Percentiles rank a stretch among this genome's conserved stretches.
These are phyloP conservation scores for Ptychochromis oligacanthus DNA, from an alignment of 2,113 vertebrate genomes.

Conservation along the genomic window DNA sequence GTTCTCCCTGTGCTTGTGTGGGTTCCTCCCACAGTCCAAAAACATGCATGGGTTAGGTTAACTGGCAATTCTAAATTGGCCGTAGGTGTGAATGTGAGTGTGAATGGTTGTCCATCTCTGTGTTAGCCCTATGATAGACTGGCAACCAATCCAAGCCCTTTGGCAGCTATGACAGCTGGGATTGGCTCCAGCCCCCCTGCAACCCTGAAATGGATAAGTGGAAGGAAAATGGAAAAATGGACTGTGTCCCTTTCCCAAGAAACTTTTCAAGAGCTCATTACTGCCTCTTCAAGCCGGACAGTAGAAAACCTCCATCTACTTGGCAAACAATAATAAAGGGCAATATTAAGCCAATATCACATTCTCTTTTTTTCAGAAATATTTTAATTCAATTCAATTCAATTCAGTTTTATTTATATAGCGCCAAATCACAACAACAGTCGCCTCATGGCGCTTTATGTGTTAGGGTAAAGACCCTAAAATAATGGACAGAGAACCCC, in stretches of 20 bases:
- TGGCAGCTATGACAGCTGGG: too few relatives aligned
- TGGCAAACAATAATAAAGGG: neutral
- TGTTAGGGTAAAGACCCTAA: too few relatives aligned
- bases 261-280: neutral
- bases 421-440: too few relatives aligned
- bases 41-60: neutral
- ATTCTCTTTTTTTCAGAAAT: neutral
- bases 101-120: neutral
- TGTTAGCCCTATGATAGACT: too few relatives aligned
- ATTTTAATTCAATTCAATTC: too few relatives aligned
- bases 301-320: neutral
- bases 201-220: too few relatives aligned
- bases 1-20: neutral
- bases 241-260: neutral
- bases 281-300: neutral
- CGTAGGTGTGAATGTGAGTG: rapidly evolving
- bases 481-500: too few relatives aligned
- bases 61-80: neutral
- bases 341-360: neutral
- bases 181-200: too few relatives aligned
- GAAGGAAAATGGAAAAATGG: neutral
- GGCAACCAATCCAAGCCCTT: too few relatives aligned
- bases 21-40: neutral
- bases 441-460: too few relatives aligned
- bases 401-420: too few relatives aligned